These are phyloP conservation scores for Acipenser oxyrinchus DNA, from an alignment of 2,797 vertebrate genomes.

Conservation along the genomic window DNA sequence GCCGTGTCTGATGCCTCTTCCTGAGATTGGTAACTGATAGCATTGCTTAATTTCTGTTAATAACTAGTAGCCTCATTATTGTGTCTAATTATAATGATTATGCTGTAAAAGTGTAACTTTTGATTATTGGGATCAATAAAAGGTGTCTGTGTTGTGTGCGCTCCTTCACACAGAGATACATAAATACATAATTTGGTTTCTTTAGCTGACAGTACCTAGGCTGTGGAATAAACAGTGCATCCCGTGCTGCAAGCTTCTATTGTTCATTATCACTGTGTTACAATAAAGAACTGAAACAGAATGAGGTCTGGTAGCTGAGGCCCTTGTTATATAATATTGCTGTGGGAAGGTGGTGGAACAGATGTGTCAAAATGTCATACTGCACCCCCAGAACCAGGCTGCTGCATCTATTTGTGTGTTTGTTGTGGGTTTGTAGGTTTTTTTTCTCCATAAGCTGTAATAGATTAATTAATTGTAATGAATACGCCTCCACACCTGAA, in stretches of 20 bases:
- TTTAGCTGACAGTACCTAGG: background rate
- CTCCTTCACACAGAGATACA: too few species aligned
- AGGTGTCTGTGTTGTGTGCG: too few species aligned
- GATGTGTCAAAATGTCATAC: background rate
- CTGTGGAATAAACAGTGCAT: background rate
- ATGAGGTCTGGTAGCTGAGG: slow-evolving; percentile 7
- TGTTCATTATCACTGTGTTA: background rate
- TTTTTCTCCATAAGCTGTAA: background rate
- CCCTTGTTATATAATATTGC: background rate
- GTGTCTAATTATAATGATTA: too few species aligned
- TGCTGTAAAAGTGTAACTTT: too few species aligned
- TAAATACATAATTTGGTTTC: too few species aligned
- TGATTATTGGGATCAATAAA: too few species aligned
- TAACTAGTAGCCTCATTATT: too few species aligned
- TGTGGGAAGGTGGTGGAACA: background rate
- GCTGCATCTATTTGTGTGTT: background rate
- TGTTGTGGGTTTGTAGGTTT: background rate
- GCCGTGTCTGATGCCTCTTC: too few species aligned
- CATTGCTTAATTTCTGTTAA: too few species aligned
- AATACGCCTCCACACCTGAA: too few species aligned
- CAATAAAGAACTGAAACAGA: slow-evolving; percentile 4
- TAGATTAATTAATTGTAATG: too few species aligned
- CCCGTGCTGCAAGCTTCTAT: background rate
- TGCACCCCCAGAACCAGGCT: background rate
- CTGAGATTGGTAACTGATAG: too few species aligned